A percentile compares a stretch with the other conserved stretches of the same genome.
Evolutionary conservation across 2,797 vertebrate genomes (phyloP).

Genomic region (Anguilla anguilla): DNA sequence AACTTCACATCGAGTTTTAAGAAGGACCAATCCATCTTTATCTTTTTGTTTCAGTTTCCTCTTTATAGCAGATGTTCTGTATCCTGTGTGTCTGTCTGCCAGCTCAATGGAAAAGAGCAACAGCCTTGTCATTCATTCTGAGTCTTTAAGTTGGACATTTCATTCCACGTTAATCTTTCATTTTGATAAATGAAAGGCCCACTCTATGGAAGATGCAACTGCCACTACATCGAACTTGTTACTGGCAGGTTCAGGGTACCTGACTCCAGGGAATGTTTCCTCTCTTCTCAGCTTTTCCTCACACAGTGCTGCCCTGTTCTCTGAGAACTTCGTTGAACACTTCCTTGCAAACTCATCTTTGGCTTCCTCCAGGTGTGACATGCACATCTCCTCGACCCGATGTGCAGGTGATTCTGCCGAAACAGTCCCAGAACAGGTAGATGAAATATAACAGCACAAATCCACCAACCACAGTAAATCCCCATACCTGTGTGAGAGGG

Average conservation of each 20-base stretch:
- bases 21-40: slow-evolving; percentile 13
- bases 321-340: not conserved
- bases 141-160: no score
- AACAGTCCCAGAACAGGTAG: not conserved
- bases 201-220: no score
- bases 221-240: no score
- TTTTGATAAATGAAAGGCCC: no score
- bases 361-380: not conserved
- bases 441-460: not conserved
- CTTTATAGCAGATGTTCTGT: no score
- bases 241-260: no score
- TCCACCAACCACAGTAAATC: not conserved
- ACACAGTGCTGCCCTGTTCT: not conserved
- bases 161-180: no score
- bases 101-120: no score
- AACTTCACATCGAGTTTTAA: not conserved
- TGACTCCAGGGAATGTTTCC: no score
- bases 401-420: not conserved
- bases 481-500: not conserved
- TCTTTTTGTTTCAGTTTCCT: no score
- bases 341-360: not conserved
- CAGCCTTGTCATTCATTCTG: no score
- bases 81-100: no score
- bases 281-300: not conserved
- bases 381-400: not conserved